Base-by-base conservation (phyloP, 2,113 vertebrate genomes). In the Oryzias javanicus region DNA sequence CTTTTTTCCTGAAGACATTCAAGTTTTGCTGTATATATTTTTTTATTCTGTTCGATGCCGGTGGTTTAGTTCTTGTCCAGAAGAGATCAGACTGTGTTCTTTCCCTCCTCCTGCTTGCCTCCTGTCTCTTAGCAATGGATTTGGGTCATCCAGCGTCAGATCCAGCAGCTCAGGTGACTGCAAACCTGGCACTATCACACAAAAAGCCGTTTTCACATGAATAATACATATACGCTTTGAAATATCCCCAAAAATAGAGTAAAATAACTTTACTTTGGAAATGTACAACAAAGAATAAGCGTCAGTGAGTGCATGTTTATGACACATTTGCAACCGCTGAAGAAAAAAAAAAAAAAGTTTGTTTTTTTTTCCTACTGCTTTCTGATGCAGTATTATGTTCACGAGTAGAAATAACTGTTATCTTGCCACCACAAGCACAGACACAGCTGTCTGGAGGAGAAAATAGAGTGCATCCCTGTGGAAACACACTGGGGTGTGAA, bases 101-200 rank as follows among this genome's bases (percentile, higher is more conserved):
- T 35, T 35, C 35, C 35, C 35, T 35, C 35, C 35, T 35, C 35
- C 35, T 12, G 35, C 10, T 35, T 35, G 35, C 35, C 35, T 35
- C 35, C 35, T 35, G 35, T 35, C 35, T 35, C 35, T 35, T 35
- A 35, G 35, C 35, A 35, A 12, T 35, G 35, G 10, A 35, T 35
- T 75, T 29, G 76, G 46, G 49, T 22, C 29, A 55, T 80, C 76
- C 79, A 78, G 44, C 47, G 67, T 78, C 82, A 81, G 76, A 68
- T 14, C 22, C 53, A 67, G 29, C 54, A 18, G 35, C 49, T 55
- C 27, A 57, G 54, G 67, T 63, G 76, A 70, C 59, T 60, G 65
- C 73, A 46, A 49, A 49, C 64, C 64, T 64, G 66, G 60, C 64
- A 53, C 16, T 14, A 53, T 49, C 49, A 55, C 44, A 46, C 35